Conservation (phyloP, 1,140 invertebrate species). For the Bombus balteatus region DNA sequence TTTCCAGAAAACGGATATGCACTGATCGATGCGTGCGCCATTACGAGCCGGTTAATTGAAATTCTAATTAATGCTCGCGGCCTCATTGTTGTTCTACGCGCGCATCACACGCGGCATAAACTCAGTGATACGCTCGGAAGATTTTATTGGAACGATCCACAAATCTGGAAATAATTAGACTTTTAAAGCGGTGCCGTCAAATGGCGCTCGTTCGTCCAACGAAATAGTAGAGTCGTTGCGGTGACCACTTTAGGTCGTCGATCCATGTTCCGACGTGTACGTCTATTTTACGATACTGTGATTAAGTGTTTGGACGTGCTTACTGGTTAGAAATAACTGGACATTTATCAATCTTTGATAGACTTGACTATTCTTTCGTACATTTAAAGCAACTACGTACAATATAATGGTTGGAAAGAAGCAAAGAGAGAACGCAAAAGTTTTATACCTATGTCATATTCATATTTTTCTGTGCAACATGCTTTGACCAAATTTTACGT, state of each 20-base stretch:
- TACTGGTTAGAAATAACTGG: no score
- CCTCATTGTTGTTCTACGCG: conserved; percentile 21
- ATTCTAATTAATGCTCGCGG: conserved; percentile 16
- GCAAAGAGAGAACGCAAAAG: no score
- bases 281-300: no score
- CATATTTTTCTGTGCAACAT: no score
- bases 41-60: not conserved
- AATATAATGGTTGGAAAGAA: no score
- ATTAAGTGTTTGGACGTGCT: no score
- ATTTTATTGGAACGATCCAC: conserved; percentile 18
- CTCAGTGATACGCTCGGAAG: conserved; percentile 11
- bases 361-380: no score
- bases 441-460: no score
- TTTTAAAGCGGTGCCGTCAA: not conserved
- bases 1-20: conserved; percentile 18
- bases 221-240: not conserved
- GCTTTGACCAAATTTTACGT: no score
- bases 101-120: conserved; percentile 11
- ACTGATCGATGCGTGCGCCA: conserved; percentile 15
- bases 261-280: no score
- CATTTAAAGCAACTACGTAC: no score
- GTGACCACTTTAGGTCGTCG: not conserved
- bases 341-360: no score
- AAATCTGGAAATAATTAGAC: conserved; percentile 17
- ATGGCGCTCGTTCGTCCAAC: not conserved